Evolutionary conservation across 2,888 invertebrate species (phyloP), one percentile per base, ranked within the genome.

Genomic region (Synanthedon andrenaeformis): DNA sequence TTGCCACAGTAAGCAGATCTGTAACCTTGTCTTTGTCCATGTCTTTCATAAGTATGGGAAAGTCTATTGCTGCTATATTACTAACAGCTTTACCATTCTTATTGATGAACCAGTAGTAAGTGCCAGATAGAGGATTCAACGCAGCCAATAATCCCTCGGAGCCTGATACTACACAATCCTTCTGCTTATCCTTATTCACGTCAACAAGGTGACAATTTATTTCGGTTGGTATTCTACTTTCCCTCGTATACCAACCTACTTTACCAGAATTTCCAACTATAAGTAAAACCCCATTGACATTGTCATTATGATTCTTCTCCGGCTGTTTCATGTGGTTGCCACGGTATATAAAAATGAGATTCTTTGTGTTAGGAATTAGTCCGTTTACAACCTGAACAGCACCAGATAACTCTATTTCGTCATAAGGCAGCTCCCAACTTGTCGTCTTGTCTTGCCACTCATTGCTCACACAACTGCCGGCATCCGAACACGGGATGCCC

Each of bases 121-220:
- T 89, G 57, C 80, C 89, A 1, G 82, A 86, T n/a, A 82, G 61
- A 5, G 85, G 84, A 63, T 90, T 90, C 69, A 79, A 74, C 54
- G 90, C 89, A 62, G 79, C 89, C 55, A 88, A 68, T 11, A 87
- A 62, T 0, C 94, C 94, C 59, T 90, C 91, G 41, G 92, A 90
- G 19, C 94, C 94, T 14, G 92, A 88, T 4, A 95, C 90, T 54
- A 95, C 84, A 62, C 95, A 95, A 66, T 95, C 94, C 11, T 91
- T 89, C 53, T 90, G 89, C 10, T 91, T 92, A 69, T 94, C 92
- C 52, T 82, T 88, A 72, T 94, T 92, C 0, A 92, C 90, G 79
- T 95, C 94, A 53, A 94, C 83, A 1, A 92, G 76, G 23, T 90
- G 89, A 67, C 95, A 95, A 68, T 94, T 92, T 41, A 95, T 91